Conservation (phyloP, 2,797 vertebrate genomes). For the Rhinoraja longicauda region DNA sequence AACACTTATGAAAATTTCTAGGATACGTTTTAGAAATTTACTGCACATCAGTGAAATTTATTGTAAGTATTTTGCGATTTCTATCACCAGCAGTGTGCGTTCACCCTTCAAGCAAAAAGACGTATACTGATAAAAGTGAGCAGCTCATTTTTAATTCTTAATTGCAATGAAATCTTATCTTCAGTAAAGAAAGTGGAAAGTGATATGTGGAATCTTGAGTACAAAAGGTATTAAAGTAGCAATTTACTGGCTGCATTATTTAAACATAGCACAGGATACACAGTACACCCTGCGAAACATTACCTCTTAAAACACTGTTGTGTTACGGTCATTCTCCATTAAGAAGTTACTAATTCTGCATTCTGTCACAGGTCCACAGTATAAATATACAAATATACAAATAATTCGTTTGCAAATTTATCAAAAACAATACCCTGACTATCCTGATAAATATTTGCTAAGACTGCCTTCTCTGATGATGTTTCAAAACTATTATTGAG, state of each 20-base stretch:
- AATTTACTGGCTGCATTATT: conserved; percentile 51
- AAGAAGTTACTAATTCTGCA: background rate
- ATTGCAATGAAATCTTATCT: conserved; percentile 85
- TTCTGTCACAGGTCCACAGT: background rate
- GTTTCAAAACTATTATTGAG: background rate
- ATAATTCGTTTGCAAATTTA: background rate
- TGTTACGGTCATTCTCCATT: background rate
- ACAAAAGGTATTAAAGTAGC: conserved; percentile 51
- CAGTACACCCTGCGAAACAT: background rate
- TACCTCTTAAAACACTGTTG: conserved; percentile 19
- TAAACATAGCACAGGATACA: conserved; percentile 57
- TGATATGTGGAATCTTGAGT: conserved; percentile 65
- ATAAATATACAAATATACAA: no score
- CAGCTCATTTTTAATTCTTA: conserved; percentile 85
- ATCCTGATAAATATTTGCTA: background rate
- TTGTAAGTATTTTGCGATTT: background rate
- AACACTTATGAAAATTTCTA: no score
- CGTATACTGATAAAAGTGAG: conserved; percentile 61
- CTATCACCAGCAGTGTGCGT: background rate
- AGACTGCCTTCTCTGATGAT: background rate
- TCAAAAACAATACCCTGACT: background rate
- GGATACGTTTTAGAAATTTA: no score
- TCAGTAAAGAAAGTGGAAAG: conserved; percentile 67
- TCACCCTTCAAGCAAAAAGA: conserved; percentile 44
- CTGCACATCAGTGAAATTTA: background rate